A percentile compares a stretch with the other conserved stretches of the same genome.
Evolutionary conservation across 2,888 invertebrate species (phyloP).

Genomic region (Amphipoea lucens): DNA sequence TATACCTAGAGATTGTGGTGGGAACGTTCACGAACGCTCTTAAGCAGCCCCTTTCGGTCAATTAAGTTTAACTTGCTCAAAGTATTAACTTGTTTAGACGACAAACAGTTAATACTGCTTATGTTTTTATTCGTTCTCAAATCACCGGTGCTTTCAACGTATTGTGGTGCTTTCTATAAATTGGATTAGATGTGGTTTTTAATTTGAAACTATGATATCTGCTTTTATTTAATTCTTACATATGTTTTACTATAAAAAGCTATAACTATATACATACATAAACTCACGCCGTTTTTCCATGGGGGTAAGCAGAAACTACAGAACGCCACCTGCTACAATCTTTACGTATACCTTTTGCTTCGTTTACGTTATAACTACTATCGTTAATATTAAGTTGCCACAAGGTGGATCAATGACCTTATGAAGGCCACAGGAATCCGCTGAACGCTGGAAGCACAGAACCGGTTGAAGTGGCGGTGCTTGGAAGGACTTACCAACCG

Average conservation of each 20-base stretch:
- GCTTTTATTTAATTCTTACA: too few relatives aligned
- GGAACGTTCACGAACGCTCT: slow-evolving; percentile 45
- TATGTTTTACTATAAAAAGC: too few relatives aligned
- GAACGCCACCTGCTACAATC: background rate
- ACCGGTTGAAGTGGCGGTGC: too few relatives aligned
- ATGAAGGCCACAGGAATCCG: too few relatives aligned
- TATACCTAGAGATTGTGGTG: slow-evolving; percentile 26
- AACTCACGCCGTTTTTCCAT: background rate
- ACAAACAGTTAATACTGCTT: slow-evolving; percentile 39
- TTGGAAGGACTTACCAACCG: too few relatives aligned
- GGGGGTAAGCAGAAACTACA: background rate
- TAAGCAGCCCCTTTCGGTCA: slow-evolving; percentile 55
- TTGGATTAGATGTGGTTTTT: slow-evolving; percentile 18
- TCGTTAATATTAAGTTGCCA: background rate
- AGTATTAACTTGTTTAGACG: slow-evolving; percentile 54
- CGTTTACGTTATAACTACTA: background rate
- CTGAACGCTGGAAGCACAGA: too few relatives aligned
- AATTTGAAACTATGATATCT: slow-evolving; percentile 17
- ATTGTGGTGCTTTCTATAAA: slow-evolving; percentile 25
- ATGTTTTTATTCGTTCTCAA: slow-evolving; percentile 44
- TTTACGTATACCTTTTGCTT: too few relatives aligned
- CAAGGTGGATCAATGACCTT: too few relatives aligned
- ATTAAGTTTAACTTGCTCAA: slow-evolving; percentile 58
- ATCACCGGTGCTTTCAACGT: slow-evolving; percentile 28
- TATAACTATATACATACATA: background rate